Evolutionary conservation across 2,797 vertebrate species (phyloP).

Genomic region (Lerista edwardsae): DNA sequence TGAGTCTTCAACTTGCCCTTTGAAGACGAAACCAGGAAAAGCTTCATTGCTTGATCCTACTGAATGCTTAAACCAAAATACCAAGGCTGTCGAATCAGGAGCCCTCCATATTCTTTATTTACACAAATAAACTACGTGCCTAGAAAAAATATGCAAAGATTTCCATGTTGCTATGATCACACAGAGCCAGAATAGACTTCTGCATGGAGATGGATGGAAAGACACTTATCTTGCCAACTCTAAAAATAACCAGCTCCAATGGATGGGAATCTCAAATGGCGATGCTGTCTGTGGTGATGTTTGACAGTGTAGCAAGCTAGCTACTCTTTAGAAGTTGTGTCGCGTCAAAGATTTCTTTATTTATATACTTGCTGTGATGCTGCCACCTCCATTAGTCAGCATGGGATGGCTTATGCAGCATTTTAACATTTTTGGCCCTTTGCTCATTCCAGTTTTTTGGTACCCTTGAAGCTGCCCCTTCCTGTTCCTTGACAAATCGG

Average conservation of each 20-base stretch:
- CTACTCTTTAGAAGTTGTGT: not conserved
- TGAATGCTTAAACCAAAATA: not conserved
- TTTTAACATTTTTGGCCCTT: not conserved
- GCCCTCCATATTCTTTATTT: not conserved
- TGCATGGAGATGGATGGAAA: slow-evolving; percentile 26
- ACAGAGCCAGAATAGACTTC: slow-evolving; percentile 28
- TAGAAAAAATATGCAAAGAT: slow-evolving; percentile 21
- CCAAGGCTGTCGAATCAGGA: not conserved
- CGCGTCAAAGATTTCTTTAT: not conserved
- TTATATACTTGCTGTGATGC: not conserved
- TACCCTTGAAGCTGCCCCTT: not conserved
- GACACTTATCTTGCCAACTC: slow-evolving; percentile 33
- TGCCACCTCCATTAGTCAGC: not conserved
- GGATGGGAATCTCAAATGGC: slow-evolving; percentile 7
- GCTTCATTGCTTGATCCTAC: not conserved
- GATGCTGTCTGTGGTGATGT: not conserved
- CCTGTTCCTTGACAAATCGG: not conserved
- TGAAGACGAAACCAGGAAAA: not conserved
- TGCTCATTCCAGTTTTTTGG: not conserved
- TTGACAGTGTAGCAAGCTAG: not conserved
- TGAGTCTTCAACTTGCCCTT: not conserved
- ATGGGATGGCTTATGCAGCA: not conserved
- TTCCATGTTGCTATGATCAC: slow-evolving; percentile 18
- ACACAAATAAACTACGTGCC: slow-evolving; percentile 4
- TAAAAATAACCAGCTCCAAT: slow-evolving; percentile 30